Conservation (phyloP, 2,888 invertebrate genomes). For the Rotaria magnacalcarata region DNA sequence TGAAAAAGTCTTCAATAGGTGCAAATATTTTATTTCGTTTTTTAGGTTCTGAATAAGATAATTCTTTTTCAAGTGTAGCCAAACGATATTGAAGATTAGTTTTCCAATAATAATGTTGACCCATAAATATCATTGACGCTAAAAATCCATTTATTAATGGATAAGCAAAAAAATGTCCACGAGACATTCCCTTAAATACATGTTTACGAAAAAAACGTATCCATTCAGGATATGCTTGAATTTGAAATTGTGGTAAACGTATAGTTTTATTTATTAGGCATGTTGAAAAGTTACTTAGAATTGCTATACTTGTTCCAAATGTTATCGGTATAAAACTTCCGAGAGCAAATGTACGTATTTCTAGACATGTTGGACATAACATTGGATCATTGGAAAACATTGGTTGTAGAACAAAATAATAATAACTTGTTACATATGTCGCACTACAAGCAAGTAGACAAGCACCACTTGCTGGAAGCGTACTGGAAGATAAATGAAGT, state of each 20-base stretch:
- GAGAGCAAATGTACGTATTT: not conserved
- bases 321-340: not conserved
- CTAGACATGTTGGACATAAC: not conserved
- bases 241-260: not conserved
- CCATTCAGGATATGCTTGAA: slow-evolving; percentile 8
- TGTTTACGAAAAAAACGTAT: not conserved
- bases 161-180: not conserved
- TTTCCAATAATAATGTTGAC: slow-evolving; percentile 21
- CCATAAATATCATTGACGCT: not conserved
- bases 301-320: not conserved
- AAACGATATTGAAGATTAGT: not conserved
- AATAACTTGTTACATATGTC: not conserved
- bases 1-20: not conserved
- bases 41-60: not conserved
- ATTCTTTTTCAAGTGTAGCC: not conserved
- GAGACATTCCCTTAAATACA: not conserved
- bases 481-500: not conserved
- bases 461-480: not conserved
- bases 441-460: not conserved
- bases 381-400: not conserved
- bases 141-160: slow-evolving; percentile 14
- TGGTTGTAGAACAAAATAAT: not conserved
- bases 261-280: slow-evolving; percentile 7
- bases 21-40: not conserved
- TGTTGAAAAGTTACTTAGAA: not conserved